Base-by-base conservation (phyloP, 2,113 vertebrate species). In the Phalacrocorax pelagicus region DNA sequence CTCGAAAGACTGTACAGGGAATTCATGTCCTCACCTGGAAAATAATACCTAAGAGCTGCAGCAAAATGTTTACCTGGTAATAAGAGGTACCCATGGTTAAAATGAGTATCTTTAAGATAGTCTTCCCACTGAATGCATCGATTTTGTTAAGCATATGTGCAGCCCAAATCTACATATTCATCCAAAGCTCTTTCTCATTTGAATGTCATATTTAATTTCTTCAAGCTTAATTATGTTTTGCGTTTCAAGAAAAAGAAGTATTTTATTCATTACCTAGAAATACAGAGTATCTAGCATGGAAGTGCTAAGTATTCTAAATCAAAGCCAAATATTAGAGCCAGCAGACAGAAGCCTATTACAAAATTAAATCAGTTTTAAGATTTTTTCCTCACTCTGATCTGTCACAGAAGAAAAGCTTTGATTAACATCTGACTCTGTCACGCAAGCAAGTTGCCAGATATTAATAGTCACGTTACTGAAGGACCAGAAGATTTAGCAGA, bases 331-430 rank as follows among this genome's bases (percentile, higher is more conserved):
- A 91, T 92, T 95, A 55, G 55, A 97, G 88, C 78, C 74, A 81
- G 79, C 90, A 95, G 90, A 96, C 89, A 96, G 93, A 92, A 96
- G 66, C 32, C 3, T 88, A 96, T 96, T 96, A 95, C 94, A 92
- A 96, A 96, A 96, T 96, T 95, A 96, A 97, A 94, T 96, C 88
- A 89, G 77, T 94, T 94, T 94, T 92, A 90, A 94, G 89, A 77
- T 92, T 92, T 96, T 90, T 87, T 90, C 66, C 51, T 94, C 49
- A 51, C 88, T 96, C 79, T 95, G 78, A 82, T 96, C 90, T 96
- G 96, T 93, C 92, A 90, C 38, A 94, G 86, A 74, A 86, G 59
- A 72, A 94, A 82, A 42, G 92, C 86, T 92, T 94, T 95, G 92
- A 90, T 94, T 95, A 95, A 95, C 62, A 86, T 89, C 82, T 67